Evolutionary conservation across 1,140 invertebrate species (phyloP).

Genomic region (Homarus americanus): DNA sequence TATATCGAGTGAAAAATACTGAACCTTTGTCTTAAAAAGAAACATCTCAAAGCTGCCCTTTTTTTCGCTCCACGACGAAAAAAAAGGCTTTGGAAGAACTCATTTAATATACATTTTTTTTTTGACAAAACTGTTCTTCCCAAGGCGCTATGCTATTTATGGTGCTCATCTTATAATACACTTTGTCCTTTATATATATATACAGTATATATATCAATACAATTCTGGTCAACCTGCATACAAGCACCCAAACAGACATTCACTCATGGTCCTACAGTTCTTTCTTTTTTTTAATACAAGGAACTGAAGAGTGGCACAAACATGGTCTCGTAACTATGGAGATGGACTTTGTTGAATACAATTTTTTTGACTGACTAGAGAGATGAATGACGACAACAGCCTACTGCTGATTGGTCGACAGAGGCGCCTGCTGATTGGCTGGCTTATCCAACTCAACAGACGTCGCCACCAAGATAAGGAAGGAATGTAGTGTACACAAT

Average conservation of each 20-base stretch:
- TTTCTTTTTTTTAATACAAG: neutral
- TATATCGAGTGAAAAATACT: conserved; percentile 44
- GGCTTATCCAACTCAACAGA: neutral
- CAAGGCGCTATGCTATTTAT: conserved; percentile 5
- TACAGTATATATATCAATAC: conserved; percentile 3
- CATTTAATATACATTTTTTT: conserved; percentile 50
- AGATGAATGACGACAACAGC: neutral
- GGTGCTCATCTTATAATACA: conserved; percentile 10
- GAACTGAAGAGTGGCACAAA: neutral
- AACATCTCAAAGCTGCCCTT: neutral
- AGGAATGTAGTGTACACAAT: neutral
- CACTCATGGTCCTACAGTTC: neutral
- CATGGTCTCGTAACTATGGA: neutral
- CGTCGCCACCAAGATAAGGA: neutral
- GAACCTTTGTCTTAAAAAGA: conserved; percentile 24
- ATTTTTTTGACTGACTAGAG: neutral
- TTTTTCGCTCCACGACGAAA: neutral
- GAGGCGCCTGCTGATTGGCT: neutral
- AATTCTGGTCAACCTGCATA: conserved; percentile 6
- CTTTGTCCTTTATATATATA: neutral
- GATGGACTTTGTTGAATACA: neutral
- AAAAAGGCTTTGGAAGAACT: conserved; percentile 41
- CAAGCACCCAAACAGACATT: conserved; percentile 30
- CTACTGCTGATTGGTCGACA: neutral
- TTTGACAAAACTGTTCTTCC: conserved; percentile 41